Base-by-base conservation (phyloP, 2,888 invertebrate genomes). In the Lamproptera curius region DNA sequence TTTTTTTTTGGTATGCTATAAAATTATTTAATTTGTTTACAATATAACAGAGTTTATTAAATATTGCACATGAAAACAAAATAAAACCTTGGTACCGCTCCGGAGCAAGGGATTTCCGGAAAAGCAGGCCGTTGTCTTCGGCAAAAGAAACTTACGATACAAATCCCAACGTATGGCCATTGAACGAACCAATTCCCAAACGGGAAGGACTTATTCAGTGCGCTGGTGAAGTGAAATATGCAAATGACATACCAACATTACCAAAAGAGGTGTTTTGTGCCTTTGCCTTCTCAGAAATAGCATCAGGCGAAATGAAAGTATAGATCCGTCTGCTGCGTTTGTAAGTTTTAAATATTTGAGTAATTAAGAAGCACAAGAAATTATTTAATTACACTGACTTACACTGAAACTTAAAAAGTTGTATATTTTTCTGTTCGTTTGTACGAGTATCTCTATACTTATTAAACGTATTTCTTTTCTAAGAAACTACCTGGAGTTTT, bases 211-310 rank as follows among this genome's bases (percentile, higher is more conserved):
- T 89, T 20, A 70, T 88, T 44, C 92, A 92, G 72, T 89, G 89
- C 57, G 84, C 91, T 40, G 94, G 94, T 0, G 92, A 93, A 70
- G 91, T 91, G 0, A 74, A 88, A 56, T 94, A 91, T 66, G 77
- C 90, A 0, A 91, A 91, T 60, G 94, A 94, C 62, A 66, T 90
- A 23, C 89, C 89, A 2, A 76, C 83, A 1, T 65, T 77, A 13
- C 81, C 86, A 0, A 90, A 91, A 62, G 92, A 94, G 71, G 88
- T 93, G 1, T 90, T 84, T 64, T 93, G 91, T 39, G 91, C 91
- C 0, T 92, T 94, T 58, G 92, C 93, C 0, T 71, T 90, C 0
- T 70, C 87, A 1, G 80, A 76, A 42, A 73, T 90, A 52, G 66
- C 90, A 50, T 79, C 70, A 52, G 93, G 93, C 1, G 89, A 82